Evolutionary conservation across 2,888 invertebrate species (phyloP), one percentile per base, ranked within the genome.

Genomic region (Drosophila mimetica): DNA sequence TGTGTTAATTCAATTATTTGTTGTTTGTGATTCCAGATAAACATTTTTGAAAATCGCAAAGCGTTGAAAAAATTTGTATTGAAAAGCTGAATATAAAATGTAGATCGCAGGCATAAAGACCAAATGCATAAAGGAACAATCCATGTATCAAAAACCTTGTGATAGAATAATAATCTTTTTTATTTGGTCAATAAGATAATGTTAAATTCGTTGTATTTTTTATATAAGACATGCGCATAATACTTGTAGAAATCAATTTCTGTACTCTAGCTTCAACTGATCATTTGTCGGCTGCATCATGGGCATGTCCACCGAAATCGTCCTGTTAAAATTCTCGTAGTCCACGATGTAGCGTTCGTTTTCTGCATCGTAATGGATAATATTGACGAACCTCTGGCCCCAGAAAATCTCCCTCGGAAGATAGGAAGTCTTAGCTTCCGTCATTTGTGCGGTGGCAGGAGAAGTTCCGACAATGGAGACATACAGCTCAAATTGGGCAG

Each of bases 391-490:
- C 13, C 95, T 92, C 90, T 96, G 95, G 2, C 97, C 97, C 97
- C 97, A 97, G 48, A 95, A 93, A 50, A 97, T 95, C 91, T 97
- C 97, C 55, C 93, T 93, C 9, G 96, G 95, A 11, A 97, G 90
- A 89, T 96, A 97, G 0, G 97, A 97, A 0, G 96, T 95, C 28
- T 95, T 91, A 47, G 95, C 95, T 88, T 95, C 95, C 0, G 95
- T 95, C 52, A 94, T 93, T 67, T 95, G 95, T 0, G 95, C 95
- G 73, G 97, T 97, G 67, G 95, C 94, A 86, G 95, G 95, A 0
- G 96, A 95, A 0, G 96, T 94, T 0, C 98, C 98, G 55, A 96
- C 96, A 77, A 98, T 93, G 46, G 96, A 95, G 1, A 96, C 95
- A 54, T 97, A 95, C 89, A 97, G 92, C 92, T 97, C 94, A 89